Percentiles rank a stretch among this genome's conserved stretches.
Conservation (phyloP, 2,797 vertebrate species). For the Lemur catta region DNA sequence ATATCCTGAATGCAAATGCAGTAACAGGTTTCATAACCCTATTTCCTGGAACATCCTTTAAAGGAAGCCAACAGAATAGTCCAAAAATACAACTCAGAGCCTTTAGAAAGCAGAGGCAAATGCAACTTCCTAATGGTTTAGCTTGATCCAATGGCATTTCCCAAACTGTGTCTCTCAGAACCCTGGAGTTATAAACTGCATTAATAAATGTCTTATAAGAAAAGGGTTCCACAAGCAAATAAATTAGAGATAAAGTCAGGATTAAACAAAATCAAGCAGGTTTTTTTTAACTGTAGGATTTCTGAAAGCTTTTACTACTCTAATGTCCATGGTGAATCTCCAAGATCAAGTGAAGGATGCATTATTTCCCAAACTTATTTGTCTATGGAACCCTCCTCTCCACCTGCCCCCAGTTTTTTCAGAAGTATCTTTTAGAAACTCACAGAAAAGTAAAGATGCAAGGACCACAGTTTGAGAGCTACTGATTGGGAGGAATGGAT, state of each 20-base stretch:
- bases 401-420: neutral
- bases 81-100: neutral
- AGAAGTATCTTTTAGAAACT: neutral
- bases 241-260: neutral
- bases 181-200: neutral
- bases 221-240: neutral
- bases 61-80: neutral
- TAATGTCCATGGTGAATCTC: neutral
- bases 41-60: neutral
- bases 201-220: neutral
- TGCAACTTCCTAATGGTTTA: neutral
- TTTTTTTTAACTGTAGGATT: neutral
- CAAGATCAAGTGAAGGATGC: neutral
- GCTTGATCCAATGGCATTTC: neutral
- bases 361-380: neutral
- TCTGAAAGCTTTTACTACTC: neutral
- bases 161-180: neutral
- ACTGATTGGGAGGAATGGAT: neutral
- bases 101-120: neutral
- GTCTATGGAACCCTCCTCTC: neutral
- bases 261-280: neutral
- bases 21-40: neutral
- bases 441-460: neutral
- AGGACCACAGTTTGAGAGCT: neutral
- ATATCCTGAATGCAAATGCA: neutral